Conservation (phyloP, 1,140 invertebrate genomes). For the Aphis gossypii region DNA sequence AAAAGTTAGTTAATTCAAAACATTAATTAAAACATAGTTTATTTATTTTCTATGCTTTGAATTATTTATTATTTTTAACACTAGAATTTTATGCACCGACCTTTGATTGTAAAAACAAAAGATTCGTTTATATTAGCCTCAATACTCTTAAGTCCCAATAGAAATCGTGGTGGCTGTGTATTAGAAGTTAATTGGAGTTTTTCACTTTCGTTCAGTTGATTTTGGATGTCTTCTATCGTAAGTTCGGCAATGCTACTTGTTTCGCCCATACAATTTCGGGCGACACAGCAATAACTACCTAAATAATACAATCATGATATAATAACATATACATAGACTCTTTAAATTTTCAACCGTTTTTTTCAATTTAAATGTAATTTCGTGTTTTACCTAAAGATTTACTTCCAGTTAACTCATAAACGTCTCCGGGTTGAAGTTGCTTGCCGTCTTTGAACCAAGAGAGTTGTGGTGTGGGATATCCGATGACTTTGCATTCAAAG, state of each 20-base stretch:
- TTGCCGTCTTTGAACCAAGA: conserved; percentile 92
- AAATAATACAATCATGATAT: conserved; percentile 51
- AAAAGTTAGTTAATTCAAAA: not conserved
- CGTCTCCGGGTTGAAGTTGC: conserved; percentile 88
- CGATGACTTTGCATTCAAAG: conserved; percentile 91
- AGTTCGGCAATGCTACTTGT: conserved; percentile 84
- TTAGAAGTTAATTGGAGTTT: conserved; percentile 75
- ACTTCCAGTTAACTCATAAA: conserved; percentile 88
- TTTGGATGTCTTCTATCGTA: conserved; percentile 89
- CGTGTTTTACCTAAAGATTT: conserved; percentile 74
- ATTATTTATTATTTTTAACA: not conserved
- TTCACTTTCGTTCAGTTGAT: conserved; percentile 87
- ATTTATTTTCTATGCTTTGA: not conserved
- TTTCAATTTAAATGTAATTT: not conserved
- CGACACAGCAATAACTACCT: conserved; percentile 91
- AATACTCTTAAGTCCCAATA: conserved; percentile 80
- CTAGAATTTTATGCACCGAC: conserved; percentile 64
- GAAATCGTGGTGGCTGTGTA: conserved; percentile 83
- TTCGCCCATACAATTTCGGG: conserved; percentile 90
- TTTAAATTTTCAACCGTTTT: not conserved
- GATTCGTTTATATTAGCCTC: conserved; percentile 83
- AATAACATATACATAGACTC: not conserved
- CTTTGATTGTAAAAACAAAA: conserved; percentile 82
- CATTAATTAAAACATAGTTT: not conserved
- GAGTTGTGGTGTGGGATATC: conserved; percentile 83